Evolutionary conservation across 2,888 invertebrate species (phyloP), one percentile per base, ranked within the genome.

Genomic region (Labia minor): DNA sequence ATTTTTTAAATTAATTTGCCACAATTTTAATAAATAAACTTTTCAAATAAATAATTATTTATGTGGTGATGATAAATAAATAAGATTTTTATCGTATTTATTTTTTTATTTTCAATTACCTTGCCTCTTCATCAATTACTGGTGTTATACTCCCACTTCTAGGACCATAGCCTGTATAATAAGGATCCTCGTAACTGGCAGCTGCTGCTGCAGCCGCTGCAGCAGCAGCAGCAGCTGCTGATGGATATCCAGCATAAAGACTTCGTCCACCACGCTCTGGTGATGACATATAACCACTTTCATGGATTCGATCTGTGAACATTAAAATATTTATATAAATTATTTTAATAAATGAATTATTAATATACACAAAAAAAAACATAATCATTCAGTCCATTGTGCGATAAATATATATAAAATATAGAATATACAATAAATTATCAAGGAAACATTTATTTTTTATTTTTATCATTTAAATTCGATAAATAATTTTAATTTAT

Each of bases 101-200:
- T n/a, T n/a, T n/a, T n/a, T n/a, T n/a, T n/a, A n/a, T n/a, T n/a
- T n/a, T n/a, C 37, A 71, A 74, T 77, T 80, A 89, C 89, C 86
- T 86, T 68, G 90, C 84, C 79, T 95, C 94, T 77, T 94, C 94
- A 75, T 95, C 95, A 72, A 95, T 94, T 68, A 94, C 88, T 2
- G 95, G 93, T 6, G 94, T 91, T 69, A 92, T 92, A 63, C 82
- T 83, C 63, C 81, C 81, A 1, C 84, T 79, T 37, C 88, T 78
- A 0, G 85, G 82, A 19, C 85, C 78, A 75, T 88, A 92, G 75
- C 90, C 90, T 65, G 89, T 85, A 74, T 92, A 92, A 78, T 92
- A 92, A 0, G 92, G 91, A 74, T 93, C 93, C 75, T 92, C 92
- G 73, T 92, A 92, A 14, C 77, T 75, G 68, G 75, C 75, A 6